Evolutionary conservation across 2,113 vertebrate genomes (phyloP).

Genomic region (Uria aalge): DNA sequence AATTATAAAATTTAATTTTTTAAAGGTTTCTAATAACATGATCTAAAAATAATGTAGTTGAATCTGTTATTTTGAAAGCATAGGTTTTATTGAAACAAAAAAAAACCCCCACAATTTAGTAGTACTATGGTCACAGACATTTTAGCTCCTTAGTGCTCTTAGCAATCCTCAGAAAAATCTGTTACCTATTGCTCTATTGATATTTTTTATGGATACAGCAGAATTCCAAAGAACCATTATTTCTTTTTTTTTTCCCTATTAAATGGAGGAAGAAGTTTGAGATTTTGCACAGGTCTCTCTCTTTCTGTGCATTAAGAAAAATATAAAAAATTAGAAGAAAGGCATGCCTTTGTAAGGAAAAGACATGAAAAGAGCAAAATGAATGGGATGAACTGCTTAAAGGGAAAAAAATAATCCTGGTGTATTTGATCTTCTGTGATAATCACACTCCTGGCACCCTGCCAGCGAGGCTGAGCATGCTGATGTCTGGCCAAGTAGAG

Average conservation of each 20-base stretch:
- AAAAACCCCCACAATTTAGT: not conserved
- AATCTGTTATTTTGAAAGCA: not conserved
- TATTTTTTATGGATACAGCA: not conserved
- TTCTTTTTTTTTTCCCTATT: not conserved
- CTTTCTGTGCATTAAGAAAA: not conserved
- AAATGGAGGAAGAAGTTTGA: not conserved
- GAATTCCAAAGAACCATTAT: not conserved
- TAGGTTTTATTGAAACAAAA: not conserved
- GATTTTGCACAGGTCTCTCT: not conserved
- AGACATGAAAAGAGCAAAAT: slow-evolving; percentile 51
- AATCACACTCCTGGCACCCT: slow-evolving; percentile 14
- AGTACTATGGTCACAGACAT: not conserved
- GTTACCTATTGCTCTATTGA: not conserved
- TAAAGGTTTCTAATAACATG: not conserved
- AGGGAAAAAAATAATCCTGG: not conserved
- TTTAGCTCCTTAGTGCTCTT: not conserved
- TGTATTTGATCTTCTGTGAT: slow-evolving; percentile 54
- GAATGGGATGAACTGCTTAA: slow-evolving; percentile 26
- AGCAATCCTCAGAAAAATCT: not conserved
- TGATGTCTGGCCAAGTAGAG: slow-evolving; percentile 55
- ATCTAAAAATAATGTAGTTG: not conserved
- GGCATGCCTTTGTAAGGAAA: not conserved
- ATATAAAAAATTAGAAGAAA: not conserved
- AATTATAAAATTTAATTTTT: not conserved
- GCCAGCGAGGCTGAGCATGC: slow-evolving; percentile 14